Evolutionary conservation across 1,140 invertebrate species (phyloP), one percentile per base, ranked within the genome.

Genomic region (Campodea augens): DNA sequence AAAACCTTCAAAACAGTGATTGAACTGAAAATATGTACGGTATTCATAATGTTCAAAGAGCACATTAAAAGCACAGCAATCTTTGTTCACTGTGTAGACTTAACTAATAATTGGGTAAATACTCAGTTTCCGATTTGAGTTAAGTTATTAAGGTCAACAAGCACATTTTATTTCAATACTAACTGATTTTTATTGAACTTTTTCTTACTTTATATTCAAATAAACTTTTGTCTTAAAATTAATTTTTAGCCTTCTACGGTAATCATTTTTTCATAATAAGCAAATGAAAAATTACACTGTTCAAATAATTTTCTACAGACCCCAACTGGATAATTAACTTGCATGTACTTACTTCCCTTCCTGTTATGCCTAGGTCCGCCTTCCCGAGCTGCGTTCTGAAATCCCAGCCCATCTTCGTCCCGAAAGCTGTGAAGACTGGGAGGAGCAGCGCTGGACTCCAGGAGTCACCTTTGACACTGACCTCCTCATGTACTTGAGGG

Each of bases 401-500:
- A 54, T 63, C 19, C 51, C 52, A 23, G 60, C 74, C 47, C 67
- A 71, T 59, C 71, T 79, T 45, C 81, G 85, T 67, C 74, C 73
- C 57, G 83, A 80, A 61, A 72, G 70, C 60, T 70, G 71, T 54
- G 77, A 74, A 60, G 74, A 72, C 46, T 70, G 80, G 57, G 91
- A 96, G 64, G 88, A 93, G 65, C 66, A 90, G 62, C 74, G 83
- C 67, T 97, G 91, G 92, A 70, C 84, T 59, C 89, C 90, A 46
- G 79, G 81, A 52, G 78, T 85, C 68, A 78, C 88, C 45, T 72
- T 83, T 55, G 91, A 96, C 68, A 77, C 82, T 52, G 91, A 97
- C 69, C 76, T 98, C 56, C 75, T 95, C 57, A 95, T 96, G 88
- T 98, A 92, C 67, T 74, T 97, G 55, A 73, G 90, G 57, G 92